A percentile compares a stretch with the other conserved stretches of the same genome.
phyloP scores from a whole-genome alignment of 2,113 vertebrate species.

The Gymnocephalus cernua region DNA sequence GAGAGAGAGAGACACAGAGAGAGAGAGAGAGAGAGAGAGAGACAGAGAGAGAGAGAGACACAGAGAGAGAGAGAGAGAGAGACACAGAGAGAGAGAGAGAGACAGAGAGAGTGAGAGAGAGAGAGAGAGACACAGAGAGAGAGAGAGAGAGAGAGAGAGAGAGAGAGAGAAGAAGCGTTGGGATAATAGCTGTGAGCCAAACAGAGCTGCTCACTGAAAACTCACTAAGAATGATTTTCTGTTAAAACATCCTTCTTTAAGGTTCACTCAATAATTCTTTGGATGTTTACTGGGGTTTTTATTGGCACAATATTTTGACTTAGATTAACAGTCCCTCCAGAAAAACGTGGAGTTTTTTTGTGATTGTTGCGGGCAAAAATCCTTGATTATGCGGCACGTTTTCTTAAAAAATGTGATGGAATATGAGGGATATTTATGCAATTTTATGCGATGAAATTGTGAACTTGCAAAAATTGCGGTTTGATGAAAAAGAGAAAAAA shows the following conservation, averaged over 20 bases:
- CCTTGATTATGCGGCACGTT: too few species aligned
- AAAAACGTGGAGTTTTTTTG: too few species aligned
- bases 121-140: slow-evolving; percentile 11
- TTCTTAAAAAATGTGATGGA: too few species aligned
- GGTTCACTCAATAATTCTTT: slow-evolving; percentile 9
- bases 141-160: neutral
- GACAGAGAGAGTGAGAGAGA: slow-evolving; percentile 14
- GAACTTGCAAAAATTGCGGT: too few species aligned
- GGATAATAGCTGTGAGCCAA: slow-evolving; percentile 12
- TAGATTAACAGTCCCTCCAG: too few species aligned
- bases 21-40: slow-evolving; percentile 11
- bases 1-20: neutral
- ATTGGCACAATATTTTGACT: slow-evolving; percentile 22
- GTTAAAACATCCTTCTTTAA: slow-evolving; percentile 4
- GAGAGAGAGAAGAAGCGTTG: neutral
- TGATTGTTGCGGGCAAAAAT: too few species aligned
- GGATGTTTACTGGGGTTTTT: slow-evolving; percentile 47
- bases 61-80: slow-evolving; percentile 14
- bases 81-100: slow-evolving; percentile 6
- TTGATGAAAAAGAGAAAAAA: too few species aligned
- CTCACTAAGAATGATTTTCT: slow-evolving; percentile 29
- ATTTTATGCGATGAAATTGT: too few species aligned
- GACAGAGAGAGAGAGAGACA: too few species aligned
- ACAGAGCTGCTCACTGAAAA: slow-evolving; percentile 12
- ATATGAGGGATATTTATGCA: too few species aligned